Evolutionary conservation across 2,888 invertebrate species (phyloP).

Genomic region (Dusona sp.): DNA sequence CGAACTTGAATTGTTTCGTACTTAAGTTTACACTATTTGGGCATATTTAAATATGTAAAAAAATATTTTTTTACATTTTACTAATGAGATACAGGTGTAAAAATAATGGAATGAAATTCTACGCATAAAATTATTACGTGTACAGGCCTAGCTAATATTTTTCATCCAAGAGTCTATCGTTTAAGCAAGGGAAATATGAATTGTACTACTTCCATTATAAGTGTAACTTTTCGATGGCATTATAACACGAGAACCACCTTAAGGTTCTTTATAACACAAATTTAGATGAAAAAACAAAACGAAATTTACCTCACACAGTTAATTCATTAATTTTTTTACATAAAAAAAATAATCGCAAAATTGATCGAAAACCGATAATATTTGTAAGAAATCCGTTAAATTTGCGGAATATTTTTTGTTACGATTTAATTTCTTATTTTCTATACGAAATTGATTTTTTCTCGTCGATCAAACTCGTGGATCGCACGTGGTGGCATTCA

Average conservation of each 20-base stretch:
- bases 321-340: background rate
- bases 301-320: background rate
- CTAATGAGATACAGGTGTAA: background rate
- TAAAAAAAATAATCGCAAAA: background rate
- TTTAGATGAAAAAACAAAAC: background rate
- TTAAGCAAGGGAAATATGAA: background rate
- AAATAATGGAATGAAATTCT: background rate
- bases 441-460: background rate
- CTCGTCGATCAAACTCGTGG: background rate
- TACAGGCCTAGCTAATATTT: background rate
- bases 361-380: background rate
- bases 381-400: background rate
- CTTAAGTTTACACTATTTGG: background rate
- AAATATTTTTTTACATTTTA: background rate
- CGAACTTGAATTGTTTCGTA: background rate
- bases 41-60: background rate
- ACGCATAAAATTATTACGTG: no score
- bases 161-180: background rate
- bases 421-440: background rate
- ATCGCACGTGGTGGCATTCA: constrained; percentile 8
- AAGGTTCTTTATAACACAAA: background rate
- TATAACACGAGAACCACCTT: no score
- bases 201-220: no score
- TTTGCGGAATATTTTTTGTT: background rate
- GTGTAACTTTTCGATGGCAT: no score